These are phyloP conservation scores for Epiblema foenella DNA, from an alignment of 2,888 invertebrate genomes.

Conservation along the genomic window DNA sequence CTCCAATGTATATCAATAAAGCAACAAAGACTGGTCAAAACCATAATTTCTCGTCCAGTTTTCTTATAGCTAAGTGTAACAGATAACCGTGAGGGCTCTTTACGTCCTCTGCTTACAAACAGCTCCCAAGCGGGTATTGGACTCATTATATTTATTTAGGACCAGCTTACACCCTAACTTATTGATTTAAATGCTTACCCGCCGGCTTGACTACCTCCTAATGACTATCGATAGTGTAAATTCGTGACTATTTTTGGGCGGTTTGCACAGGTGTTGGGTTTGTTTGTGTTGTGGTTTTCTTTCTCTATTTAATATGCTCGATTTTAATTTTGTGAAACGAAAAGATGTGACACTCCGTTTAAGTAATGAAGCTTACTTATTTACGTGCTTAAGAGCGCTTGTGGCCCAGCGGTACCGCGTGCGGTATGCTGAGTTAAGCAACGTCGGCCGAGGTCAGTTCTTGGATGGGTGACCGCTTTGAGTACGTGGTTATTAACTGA, in stretches of 20 bases:
- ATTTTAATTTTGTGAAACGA: background rate
- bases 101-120: conserved; percentile 35
- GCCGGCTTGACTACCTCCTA: conserved; percentile 16
- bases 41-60: conserved; percentile 11
- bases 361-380: no score
- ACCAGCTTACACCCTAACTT: conserved; percentile 36
- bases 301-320: background rate
- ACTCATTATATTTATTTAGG: conserved; percentile 43
- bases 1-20: background rate
- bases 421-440: no score
- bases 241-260: conserved; percentile 27
- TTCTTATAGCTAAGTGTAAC: conserved; percentile 12
- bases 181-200: conserved; percentile 40
- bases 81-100: conserved; percentile 28
- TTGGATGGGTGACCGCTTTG: no score
- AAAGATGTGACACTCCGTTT: background rate
- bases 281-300: background rate
- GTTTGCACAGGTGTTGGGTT: conserved; percentile 34
- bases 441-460: no score
- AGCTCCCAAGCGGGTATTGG: conserved; percentile 28
- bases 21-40: background rate
- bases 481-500: no score
- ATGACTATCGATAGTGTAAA: conserved; percentile 33
- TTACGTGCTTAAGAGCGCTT: no score
- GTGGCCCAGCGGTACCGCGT: no score